A percentile compares a stretch with the other conserved stretches of the same genome.
Conservation (phyloP, 2,888 invertebrate species). For the Orthosia gracilis region DNA sequence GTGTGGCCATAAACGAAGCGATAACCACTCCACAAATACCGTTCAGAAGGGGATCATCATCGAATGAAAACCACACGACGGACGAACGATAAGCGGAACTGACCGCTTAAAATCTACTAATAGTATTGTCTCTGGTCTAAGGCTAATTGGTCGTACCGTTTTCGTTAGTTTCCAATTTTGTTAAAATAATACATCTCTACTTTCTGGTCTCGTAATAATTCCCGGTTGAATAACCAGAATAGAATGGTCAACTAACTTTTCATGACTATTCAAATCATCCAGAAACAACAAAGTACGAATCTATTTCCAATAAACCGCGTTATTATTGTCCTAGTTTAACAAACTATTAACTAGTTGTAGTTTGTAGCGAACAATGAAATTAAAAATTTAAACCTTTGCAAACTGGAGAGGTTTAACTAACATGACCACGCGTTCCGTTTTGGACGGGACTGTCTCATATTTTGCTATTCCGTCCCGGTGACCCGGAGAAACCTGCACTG, state of each 20-base stretch:
- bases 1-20: slow-evolving; percentile 62
- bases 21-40: slow-evolving; percentile 67
- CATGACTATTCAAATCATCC: not conserved
- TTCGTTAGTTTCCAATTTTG: not conserved
- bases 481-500: too few relatives aligned
- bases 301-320: not conserved
- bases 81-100: slow-evolving; percentile 25
- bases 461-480: too few relatives aligned
- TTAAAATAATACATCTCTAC: not conserved
- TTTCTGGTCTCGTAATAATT: not conserved
- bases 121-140: slow-evolving; percentile 9
- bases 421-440: too few relatives aligned
- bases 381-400: slow-evolving; percentile 30
- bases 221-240: not conserved
- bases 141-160: slow-evolving; percentile 15
- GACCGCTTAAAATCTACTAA: slow-evolving; percentile 9
- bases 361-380: slow-evolving; percentile 6
- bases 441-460: too few relatives aligned
- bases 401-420: slow-evolving; percentile 27
- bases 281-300: not conserved
- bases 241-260: not conserved
- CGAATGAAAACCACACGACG: slow-evolving; percentile 38
- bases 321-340: slow-evolving; percentile 1
- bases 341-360: slow-evolving; percentile 18
- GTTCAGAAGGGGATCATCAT: slow-evolving; percentile 53